Conservation (phyloP, 2,113 vertebrate genomes). For the Gallinago undulata region DNA sequence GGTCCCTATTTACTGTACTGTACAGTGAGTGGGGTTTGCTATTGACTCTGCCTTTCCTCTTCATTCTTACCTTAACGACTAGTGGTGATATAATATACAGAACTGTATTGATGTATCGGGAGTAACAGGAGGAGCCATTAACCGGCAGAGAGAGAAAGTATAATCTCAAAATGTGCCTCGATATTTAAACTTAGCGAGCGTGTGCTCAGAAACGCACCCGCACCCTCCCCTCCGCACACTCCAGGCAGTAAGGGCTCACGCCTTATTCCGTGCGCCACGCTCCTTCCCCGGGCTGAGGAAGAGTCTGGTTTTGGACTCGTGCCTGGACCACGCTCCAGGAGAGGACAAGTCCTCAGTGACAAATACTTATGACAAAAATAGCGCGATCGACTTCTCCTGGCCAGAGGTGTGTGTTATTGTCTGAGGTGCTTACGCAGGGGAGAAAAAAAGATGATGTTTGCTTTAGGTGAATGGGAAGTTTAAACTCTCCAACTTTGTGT, state of each 20-base stretch:
- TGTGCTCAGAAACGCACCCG: constrained; percentile 24
- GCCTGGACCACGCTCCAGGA: constrained; percentile 56
- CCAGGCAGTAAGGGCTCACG: constrained; percentile 20
- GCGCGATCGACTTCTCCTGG: constrained; percentile 33
- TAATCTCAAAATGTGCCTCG: constrained; percentile 58
- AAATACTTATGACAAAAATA: constrained; percentile 55
- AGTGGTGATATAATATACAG: constrained; percentile 72
- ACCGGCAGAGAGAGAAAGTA: constrained; percentile 51
- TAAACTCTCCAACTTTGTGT: not conserved
- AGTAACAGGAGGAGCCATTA: constrained; percentile 78
- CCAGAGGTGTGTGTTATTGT: constrained; percentile 14
- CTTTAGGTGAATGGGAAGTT: not conserved
- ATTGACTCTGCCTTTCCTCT: constrained; percentile 67
- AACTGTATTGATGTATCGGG: constrained; percentile 74
- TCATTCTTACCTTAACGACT: constrained; percentile 73
- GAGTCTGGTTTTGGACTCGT: constrained; percentile 37
- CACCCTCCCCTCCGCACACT: not conserved
- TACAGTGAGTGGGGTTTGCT: constrained; percentile 62
- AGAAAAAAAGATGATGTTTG: not conserved
- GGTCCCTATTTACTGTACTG: constrained; percentile 73
- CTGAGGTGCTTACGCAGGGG: not conserved
- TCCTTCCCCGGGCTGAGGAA: not conserved
- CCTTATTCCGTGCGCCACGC: not conserved
- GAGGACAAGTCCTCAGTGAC: constrained; percentile 33
- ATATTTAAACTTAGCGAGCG: constrained; percentile 63